Conservation (phyloP, 2,888 invertebrate genomes). For the Xestia ashworthii region DNA sequence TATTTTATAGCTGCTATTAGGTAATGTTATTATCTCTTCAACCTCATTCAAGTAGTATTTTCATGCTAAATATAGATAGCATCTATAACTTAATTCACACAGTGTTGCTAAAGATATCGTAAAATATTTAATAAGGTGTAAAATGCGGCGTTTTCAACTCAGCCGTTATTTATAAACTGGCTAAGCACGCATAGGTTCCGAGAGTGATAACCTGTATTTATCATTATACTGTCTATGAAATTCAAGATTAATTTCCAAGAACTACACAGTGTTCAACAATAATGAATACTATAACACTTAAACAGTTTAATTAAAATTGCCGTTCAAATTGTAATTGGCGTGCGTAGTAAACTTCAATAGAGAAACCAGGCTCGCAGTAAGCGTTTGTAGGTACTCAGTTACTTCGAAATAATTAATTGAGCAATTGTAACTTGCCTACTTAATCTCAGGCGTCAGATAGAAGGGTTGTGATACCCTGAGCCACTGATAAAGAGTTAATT, state of each 20-base stretch:
- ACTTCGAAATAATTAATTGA: slow-evolving; percentile 75
- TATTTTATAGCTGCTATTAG: slow-evolving; percentile 48
- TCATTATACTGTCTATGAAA: slow-evolving; percentile 32
- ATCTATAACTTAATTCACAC: slow-evolving; percentile 52
- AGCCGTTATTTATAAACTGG: slow-evolving; percentile 35
- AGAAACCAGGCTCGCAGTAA: slow-evolving; percentile 58
- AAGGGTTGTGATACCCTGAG: slow-evolving; percentile 70
- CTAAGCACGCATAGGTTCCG: slow-evolving; percentile 36
- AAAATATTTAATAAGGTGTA: slow-evolving; percentile 46
- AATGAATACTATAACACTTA: slow-evolving; percentile 56
- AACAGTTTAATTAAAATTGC: slow-evolving; percentile 70
- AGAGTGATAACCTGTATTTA: slow-evolving; percentile 48
- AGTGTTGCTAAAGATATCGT: slow-evolving; percentile 48
- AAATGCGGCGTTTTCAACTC: slow-evolving; percentile 31
- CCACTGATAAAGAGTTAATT: slow-evolving; percentile 72
- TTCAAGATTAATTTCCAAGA: slow-evolving; percentile 44
- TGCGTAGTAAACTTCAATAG: slow-evolving; percentile 63
- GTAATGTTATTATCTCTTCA: slow-evolving; percentile 46
- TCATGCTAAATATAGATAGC: slow-evolving; percentile 34
- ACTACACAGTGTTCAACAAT: slow-evolving; percentile 47
- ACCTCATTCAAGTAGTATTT: slow-evolving; percentile 32
- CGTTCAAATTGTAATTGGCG: slow-evolving; percentile 64
- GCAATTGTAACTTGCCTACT: slow-evolving; percentile 73
- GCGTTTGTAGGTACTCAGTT: slow-evolving; percentile 51
- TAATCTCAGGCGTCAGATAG: slow-evolving; percentile 77